Evolutionary conservation across 2,888 invertebrate species (phyloP).

Genomic region (Hedya salicella): DNA sequence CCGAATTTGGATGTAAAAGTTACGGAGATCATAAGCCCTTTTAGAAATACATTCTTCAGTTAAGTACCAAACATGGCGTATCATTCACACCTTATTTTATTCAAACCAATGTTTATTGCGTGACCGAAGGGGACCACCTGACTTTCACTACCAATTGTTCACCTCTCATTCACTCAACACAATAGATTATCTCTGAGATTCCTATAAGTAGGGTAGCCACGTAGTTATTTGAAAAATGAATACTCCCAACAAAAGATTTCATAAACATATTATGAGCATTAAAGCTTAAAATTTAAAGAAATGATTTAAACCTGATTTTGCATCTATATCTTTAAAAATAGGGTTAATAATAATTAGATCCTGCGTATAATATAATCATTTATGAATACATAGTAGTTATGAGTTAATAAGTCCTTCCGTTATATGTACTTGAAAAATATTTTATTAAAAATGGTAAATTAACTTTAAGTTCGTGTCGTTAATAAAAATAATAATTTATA

Average conservation of each 20-base stretch:
- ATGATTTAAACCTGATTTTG: too few species aligned
- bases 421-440: too few species aligned
- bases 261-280: too few species aligned
- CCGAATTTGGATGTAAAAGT: neutral
- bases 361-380: too few species aligned
- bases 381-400: too few species aligned
- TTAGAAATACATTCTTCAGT: neutral
- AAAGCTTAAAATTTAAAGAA: too few species aligned
- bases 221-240: neutral
- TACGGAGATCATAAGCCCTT: neutral
- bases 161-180: conserved; percentile 41
- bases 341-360: too few species aligned
- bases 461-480: too few species aligned
- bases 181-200: conserved; percentile 29
- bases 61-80: conserved; percentile 26
- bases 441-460: too few species aligned
- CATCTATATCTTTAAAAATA: too few species aligned
- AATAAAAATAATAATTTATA: too few species aligned
- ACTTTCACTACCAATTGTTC: conserved; percentile 37
- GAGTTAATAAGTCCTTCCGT: too few species aligned
- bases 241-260: neutral
- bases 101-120: conserved; percentile 26
- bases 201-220: conserved; percentile 13
- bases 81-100: conserved; percentile 39
- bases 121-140: conserved; percentile 32